Percentiles rank a stretch among this genome's conserved stretches.
These are phyloP conservation scores for Tribolium freemani DNA, from an alignment of 2,888 invertebrate species.

Conservation along the genomic window DNA sequence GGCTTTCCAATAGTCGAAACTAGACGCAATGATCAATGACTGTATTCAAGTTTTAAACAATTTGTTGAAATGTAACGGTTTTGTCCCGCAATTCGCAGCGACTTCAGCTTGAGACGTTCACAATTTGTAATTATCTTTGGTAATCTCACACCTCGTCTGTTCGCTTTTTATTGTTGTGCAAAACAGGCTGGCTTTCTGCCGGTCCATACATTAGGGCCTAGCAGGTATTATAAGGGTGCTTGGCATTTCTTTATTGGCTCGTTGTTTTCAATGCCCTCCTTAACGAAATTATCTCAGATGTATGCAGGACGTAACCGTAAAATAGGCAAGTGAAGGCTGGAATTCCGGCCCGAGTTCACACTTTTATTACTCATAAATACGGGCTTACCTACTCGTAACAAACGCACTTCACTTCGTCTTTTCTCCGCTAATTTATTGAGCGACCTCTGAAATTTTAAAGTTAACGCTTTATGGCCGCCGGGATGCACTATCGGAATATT, in stretches of 20 bases:
- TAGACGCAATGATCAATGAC: no score
- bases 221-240: constrained; percentile 51
- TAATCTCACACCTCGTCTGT: constrained; percentile 29
- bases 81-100: no score
- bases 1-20: no score
- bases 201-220: constrained; percentile 41
- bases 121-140: constrained; percentile 29
- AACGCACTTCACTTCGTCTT: constrained; percentile 42
- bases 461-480: constrained; percentile 7
- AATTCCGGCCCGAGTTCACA: constrained; percentile 42
- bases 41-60: no score
- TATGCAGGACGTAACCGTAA: constrained; percentile 52
- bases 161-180: constrained; percentile 47
- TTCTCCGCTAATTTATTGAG: constrained; percentile 39
- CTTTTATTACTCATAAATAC: constrained; percentile 50
- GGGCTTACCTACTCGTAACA: constrained; percentile 38
- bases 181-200: constrained; percentile 48
- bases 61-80: no score
- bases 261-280: constrained; percentile 55
- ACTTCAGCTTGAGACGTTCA: neutral
- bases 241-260: constrained; percentile 52
- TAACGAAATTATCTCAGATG: constrained; percentile 54
- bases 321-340: constrained; percentile 48
- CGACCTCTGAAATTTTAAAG: constrained; percentile 18
- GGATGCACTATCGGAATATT: neutral